phyloP scores from a whole-genome alignment of 2,888 invertebrate genomes.

The Drosophila kokeensis region DNA sequence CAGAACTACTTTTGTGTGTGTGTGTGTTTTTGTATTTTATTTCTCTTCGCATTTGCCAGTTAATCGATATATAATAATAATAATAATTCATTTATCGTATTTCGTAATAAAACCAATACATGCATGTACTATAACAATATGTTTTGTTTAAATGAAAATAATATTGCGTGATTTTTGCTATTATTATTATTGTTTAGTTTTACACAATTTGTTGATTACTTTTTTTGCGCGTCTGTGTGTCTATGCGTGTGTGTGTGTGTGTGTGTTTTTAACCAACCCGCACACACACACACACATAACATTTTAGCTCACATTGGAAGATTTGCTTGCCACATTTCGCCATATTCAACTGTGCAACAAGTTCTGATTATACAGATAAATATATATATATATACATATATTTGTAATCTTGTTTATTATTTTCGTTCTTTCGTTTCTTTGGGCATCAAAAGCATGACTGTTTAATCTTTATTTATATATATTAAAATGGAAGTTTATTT shows the following conservation, averaged over 20 bases:
- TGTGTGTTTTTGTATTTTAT: slow-evolving; percentile 58
- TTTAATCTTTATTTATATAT: slow-evolving; percentile 57
- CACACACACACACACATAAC: slow-evolving; percentile 6
- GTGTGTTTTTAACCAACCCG: slow-evolving; percentile 9
- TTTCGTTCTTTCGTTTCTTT: slow-evolving; percentile 55
- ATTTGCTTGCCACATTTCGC: not conserved
- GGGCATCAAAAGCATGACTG: slow-evolving; percentile 78
- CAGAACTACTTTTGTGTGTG: slow-evolving; percentile 55
- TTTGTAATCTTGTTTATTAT: slow-evolving; percentile 1
- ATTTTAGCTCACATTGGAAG: slow-evolving; percentile 1
- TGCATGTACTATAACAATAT: slow-evolving; percentile 53
- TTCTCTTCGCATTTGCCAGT: slow-evolving; percentile 56
- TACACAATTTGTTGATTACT: slow-evolving; percentile 35
- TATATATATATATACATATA: not conserved
- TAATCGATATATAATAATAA: slow-evolving; percentile 68
- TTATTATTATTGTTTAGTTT: slow-evolving; percentile 46
- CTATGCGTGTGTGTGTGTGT: not conserved
- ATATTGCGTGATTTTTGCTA: slow-evolving; percentile 69
- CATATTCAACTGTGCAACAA: slow-evolving; percentile 39
- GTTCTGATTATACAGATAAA: slow-evolving; percentile 19
- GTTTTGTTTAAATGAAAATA: slow-evolving; percentile 67
- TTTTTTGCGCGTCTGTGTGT: slow-evolving; percentile 17
- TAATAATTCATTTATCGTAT: slow-evolving; percentile 80
- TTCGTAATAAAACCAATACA: slow-evolving; percentile 79
- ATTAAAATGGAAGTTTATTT: slow-evolving; percentile 37